Conservation (phyloP, 2,797 vertebrate species). For the Poeciliopsis turneri region DNA sequence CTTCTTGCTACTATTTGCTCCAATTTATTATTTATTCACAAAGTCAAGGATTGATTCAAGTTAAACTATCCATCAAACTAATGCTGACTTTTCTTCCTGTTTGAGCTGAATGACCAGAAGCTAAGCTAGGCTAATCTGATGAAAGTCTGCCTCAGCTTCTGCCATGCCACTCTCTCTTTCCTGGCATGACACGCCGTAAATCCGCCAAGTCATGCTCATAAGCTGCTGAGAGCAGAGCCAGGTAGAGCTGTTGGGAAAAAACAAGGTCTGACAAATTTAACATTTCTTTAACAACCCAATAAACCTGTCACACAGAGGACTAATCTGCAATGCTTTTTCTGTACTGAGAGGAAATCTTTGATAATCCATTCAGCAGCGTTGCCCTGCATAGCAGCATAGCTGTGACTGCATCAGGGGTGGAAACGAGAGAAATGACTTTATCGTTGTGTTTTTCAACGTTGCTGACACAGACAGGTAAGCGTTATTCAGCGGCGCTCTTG, state of each 20-base stretch:
- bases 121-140: conserved; percentile 39
- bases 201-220: conserved; percentile 9
- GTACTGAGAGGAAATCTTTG: conserved; percentile 40
- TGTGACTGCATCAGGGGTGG: conserved; percentile 50
- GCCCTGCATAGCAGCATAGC: conserved; percentile 59
- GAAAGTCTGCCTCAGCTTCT: conserved; percentile 41
- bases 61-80: not conserved
- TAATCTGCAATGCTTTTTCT: conserved; percentile 27
- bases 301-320: conserved; percentile 18
- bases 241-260: not conserved
- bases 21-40: not conserved
- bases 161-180: conserved; percentile 29
- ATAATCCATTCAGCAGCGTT: conserved; percentile 57
- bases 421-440: conserved; percentile 70
- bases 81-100: conserved; percentile 21
- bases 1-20: no score
- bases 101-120: conserved; percentile 35
- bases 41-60: not conserved
- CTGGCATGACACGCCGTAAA: conserved; percentile 30
- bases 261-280: conserved; percentile 10
- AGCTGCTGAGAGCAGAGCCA: conserved; percentile 23
- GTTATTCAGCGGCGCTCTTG: conserved; percentile 22
- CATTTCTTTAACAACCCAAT: conserved; percentile 25
- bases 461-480: conserved; percentile 43
- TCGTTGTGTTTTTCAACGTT: conserved; percentile 16